phyloP scores from a whole-genome alignment of 2,888 invertebrate genomes.

The Digitonthophagus gazella region DNA sequence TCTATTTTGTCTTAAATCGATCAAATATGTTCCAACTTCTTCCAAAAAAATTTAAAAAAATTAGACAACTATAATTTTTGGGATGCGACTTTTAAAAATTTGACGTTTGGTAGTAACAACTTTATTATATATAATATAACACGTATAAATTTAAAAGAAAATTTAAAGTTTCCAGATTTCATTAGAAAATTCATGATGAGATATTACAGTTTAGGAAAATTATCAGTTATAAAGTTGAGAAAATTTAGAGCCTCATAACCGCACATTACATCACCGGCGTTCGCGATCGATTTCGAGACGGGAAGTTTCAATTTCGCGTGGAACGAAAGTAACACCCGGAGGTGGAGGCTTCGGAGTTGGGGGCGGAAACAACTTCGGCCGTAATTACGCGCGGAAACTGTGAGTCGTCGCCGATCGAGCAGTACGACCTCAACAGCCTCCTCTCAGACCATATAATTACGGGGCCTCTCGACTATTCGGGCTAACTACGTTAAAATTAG shows the following conservation, averaged over 20 bases:
- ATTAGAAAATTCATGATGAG: not conserved
- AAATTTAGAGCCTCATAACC: not conserved
- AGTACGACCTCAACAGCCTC: conserved; percentile 15
- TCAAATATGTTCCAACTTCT: no score
- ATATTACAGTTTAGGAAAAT: not conserved
- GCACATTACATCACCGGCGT: no score
- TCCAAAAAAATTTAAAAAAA: no score
- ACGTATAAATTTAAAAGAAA: no score
- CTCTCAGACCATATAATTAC: conserved; percentile 23
- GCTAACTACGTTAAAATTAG: conserved; percentile 23
- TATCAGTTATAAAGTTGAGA: not conserved
- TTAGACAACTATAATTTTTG: no score
- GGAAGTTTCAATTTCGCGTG: conserved; percentile 4
- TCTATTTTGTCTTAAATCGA: no score
- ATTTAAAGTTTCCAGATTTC: not conserved
- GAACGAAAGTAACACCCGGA: not conserved
- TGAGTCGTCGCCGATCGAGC: conserved; percentile 3
- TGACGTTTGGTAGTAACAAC: no score
- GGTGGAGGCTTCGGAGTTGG: not conserved
- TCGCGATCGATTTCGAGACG: not conserved
- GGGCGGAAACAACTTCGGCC: conserved; percentile 11
- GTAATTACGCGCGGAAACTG: conserved; percentile 12
- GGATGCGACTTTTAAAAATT: no score
- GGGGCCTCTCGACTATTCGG: conserved; percentile 14
- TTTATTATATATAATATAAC: no score